Conservation (phyloP, 2,888 invertebrate species). For the Aphodius sticticus region DNA sequence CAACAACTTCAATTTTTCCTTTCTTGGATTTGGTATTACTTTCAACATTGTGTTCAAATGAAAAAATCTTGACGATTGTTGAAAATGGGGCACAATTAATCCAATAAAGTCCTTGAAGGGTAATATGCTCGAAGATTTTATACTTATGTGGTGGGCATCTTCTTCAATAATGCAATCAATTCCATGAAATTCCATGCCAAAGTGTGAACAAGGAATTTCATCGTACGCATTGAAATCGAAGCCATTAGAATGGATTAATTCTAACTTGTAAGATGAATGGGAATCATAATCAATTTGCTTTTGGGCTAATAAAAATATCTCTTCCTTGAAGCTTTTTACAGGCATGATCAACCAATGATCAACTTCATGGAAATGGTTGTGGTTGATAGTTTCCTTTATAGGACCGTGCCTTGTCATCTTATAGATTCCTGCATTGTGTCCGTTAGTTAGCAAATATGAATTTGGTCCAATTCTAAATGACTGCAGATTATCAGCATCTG, state of each 20-base stretch:
- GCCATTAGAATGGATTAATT: constrained; percentile 54
- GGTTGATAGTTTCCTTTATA: constrained; percentile 44
- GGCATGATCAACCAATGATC: constrained; percentile 56
- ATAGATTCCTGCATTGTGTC: constrained; percentile 53
- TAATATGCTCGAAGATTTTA: constrained; percentile 51
- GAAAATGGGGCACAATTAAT: constrained; percentile 51
- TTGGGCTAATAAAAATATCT: constrained; percentile 60
- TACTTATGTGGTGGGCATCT: constrained; percentile 44
- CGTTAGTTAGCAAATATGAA: constrained; percentile 56
- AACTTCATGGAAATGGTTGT: constrained; percentile 51
- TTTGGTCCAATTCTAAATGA: constrained; percentile 56
- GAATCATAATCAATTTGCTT: constrained; percentile 50
- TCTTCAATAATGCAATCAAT: constrained; percentile 53
- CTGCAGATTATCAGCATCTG: constrained; percentile 30
- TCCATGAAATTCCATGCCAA: constrained; percentile 49
- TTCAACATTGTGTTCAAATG: constrained; percentile 50
- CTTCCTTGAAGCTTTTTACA: constrained; percentile 59
- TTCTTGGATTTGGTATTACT: constrained; percentile 51
- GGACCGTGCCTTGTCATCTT: constrained; percentile 49
- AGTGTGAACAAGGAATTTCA: constrained; percentile 54
- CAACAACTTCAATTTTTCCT: constrained; percentile 47
- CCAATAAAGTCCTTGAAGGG: constrained; percentile 50
- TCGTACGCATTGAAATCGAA: constrained; percentile 55
- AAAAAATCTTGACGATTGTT: constrained; percentile 48
- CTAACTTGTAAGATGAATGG: constrained; percentile 50